A percentile compares a stretch with the other conserved stretches of the same genome.
Evolutionary conservation across 2,797 vertebrate genomes (phyloP).

Genomic region (Aldrovandia affinis): DNA sequence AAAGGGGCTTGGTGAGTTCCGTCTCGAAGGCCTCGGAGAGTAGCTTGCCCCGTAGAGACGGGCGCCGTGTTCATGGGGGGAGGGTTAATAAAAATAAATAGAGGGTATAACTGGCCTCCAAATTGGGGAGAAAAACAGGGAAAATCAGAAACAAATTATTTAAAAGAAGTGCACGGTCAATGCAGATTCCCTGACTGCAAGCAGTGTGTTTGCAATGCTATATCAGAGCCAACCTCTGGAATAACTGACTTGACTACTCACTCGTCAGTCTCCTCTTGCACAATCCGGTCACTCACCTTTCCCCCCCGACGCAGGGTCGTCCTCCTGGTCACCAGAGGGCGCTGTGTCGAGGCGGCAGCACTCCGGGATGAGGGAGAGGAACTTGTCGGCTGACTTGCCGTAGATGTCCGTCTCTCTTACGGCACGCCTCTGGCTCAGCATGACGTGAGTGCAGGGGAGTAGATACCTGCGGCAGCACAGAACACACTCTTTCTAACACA

Average conservation of each 20-base stretch:
- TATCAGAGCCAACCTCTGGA: too few relatives aligned
- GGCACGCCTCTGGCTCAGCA: conserved; percentile 94
- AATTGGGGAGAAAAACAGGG: too few relatives aligned
- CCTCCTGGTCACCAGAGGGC: conserved; percentile 69
- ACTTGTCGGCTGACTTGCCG: conserved; percentile 89
- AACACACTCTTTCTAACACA: neutral
- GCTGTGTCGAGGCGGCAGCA: conserved; percentile 81
- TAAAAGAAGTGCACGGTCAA: too few relatives aligned
- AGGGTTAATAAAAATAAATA: too few relatives aligned
- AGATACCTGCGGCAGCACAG: conserved; percentile 46
- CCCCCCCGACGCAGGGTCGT: conserved; percentile 82
- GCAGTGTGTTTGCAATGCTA: too few relatives aligned
- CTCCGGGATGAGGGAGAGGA: conserved; percentile 90
- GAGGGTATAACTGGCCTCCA: too few relatives aligned
- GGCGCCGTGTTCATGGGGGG: too few relatives aligned
- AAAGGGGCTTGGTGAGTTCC: too few relatives aligned
- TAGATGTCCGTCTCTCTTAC: conserved; percentile 92
- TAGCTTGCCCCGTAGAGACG: too few relatives aligned
- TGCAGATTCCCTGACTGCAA: too few relatives aligned
- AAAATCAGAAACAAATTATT: too few relatives aligned
- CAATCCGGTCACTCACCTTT: conserved; percentile 86
- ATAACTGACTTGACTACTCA: neutral
- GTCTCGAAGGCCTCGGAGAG: too few relatives aligned
- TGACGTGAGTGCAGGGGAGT: conserved; percentile 94
- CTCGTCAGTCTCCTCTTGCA: neutral